These are phyloP conservation scores for Amblyornis subalaris DNA, from an alignment of 2,113 vertebrate genomes.

Conservation along the genomic window DNA sequence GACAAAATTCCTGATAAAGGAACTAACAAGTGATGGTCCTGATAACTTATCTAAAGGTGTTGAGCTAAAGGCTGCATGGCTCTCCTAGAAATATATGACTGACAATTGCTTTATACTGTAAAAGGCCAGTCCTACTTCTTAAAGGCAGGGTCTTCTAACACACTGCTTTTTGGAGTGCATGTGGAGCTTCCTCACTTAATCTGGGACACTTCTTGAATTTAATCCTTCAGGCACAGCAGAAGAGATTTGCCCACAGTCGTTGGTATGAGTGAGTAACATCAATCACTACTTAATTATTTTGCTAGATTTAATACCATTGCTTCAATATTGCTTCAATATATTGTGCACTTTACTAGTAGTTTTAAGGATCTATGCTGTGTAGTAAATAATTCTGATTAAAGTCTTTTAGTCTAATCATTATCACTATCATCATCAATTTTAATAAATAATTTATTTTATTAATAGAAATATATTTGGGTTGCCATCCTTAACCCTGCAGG, in stretches of 20 bases:
- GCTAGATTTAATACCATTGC: background rate
- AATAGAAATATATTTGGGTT: background rate
- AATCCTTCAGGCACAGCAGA: background rate
- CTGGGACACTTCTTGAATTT: background rate
- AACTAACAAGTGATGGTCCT: background rate
- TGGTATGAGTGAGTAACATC: background rate
- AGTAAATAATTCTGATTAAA: background rate
- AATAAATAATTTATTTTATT: background rate
- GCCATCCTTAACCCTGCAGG: background rate
- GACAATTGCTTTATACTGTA: background rate
- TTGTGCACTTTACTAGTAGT: background rate
- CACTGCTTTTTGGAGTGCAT: background rate
- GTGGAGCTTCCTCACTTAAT: background rate
- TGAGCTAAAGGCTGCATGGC: background rate
- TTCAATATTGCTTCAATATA: background rate
- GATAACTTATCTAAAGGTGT: background rate
- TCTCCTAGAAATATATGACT: background rate
- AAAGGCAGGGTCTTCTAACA: background rate
- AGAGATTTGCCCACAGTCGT: background rate
- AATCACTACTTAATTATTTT: background rate
- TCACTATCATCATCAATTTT: background rate
- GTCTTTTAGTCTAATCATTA: background rate
- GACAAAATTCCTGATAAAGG: background rate
- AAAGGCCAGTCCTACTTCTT: background rate
- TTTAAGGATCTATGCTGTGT: background rate